Evolutionary conservation across 2,888 invertebrate species (phyloP).

Genomic region (Eupithecia subfuscata): DNA sequence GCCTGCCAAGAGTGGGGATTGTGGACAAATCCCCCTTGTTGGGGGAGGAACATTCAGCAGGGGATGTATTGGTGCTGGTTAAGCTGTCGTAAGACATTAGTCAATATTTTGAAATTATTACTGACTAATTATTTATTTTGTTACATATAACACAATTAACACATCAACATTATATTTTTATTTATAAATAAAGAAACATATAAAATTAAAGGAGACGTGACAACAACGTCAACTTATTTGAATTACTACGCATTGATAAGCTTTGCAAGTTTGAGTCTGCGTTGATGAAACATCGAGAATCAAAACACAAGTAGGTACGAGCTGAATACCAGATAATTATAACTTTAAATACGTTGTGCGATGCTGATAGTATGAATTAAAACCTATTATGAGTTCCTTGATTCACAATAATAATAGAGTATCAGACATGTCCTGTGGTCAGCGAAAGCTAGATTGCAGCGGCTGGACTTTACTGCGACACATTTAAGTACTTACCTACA

Average conservation of each 20-base stretch:
- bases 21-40: no score
- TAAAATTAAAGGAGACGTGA: no score
- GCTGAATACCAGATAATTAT: neutral
- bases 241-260: neutral
- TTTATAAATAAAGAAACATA: no score
- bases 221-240: no score
- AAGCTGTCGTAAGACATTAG: no score
- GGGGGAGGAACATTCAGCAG: no score
- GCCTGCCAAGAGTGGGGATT: no score
- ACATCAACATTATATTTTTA: no score
- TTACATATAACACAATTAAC: no score
- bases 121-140: no score
- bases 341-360: neutral
- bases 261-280: neutral
- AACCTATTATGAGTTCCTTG: slow-evolving; percentile 21
- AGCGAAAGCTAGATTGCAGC: slow-evolving; percentile 37
- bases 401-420: slow-evolving; percentile 25
- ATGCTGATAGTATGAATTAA: neutral
- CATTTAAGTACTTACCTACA: neutral
- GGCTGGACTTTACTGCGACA: neutral
- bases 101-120: no score
- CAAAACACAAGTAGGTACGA: neutral
- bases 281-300: neutral
- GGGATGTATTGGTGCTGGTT: no score
- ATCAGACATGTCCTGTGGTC: slow-evolving; percentile 36